A percentile compares a stretch with the other conserved stretches of the same genome.
Conservation (phyloP, 2,113 vertebrate genomes). For the Marmota monax region DNA sequence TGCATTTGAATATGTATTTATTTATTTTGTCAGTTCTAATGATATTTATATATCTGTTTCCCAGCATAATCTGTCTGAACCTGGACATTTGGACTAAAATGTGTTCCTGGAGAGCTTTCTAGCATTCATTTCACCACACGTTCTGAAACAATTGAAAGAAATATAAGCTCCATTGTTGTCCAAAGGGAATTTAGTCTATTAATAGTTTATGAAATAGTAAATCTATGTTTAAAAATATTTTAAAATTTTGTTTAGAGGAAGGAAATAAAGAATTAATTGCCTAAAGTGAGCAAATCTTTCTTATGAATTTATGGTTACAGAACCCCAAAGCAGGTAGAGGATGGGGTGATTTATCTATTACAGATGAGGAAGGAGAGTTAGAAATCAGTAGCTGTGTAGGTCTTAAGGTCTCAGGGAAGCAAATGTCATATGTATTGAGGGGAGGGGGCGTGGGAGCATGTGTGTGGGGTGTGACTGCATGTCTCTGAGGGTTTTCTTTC, state of each 20-base stretch:
- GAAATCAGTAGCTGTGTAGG: not conserved
- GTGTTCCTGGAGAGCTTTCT: not conserved
- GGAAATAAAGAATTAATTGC: not conserved
- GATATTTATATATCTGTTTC: conserved; percentile 32
- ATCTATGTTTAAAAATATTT: conserved; percentile 13
- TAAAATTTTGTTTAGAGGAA: not conserved
- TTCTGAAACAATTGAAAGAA: conserved; percentile 37
- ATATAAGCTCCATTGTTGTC: not conserved
- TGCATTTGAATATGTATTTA: conserved; percentile 54
- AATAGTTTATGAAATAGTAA: not conserved
- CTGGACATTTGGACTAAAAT: conserved; percentile 35
- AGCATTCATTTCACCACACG: not conserved
- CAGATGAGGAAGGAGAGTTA: not conserved
- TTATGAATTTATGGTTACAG: not conserved
- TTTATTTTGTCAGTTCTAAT: conserved; percentile 16
- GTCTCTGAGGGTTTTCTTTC: not conserved
- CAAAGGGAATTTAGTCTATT: conserved; percentile 2
- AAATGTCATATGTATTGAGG: not conserved
- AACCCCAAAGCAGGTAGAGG: not conserved
- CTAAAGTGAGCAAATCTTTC: conserved; percentile 25
- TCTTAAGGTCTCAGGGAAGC: not conserved
- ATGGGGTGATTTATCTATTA: not conserved
- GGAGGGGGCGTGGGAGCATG: not conserved
- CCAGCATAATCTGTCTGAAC: not conserved
- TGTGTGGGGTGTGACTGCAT: not conserved